These are phyloP conservation scores for Pluvialis apricaria DNA, from an alignment of 2,113 vertebrate species.

Conservation along the genomic window DNA sequence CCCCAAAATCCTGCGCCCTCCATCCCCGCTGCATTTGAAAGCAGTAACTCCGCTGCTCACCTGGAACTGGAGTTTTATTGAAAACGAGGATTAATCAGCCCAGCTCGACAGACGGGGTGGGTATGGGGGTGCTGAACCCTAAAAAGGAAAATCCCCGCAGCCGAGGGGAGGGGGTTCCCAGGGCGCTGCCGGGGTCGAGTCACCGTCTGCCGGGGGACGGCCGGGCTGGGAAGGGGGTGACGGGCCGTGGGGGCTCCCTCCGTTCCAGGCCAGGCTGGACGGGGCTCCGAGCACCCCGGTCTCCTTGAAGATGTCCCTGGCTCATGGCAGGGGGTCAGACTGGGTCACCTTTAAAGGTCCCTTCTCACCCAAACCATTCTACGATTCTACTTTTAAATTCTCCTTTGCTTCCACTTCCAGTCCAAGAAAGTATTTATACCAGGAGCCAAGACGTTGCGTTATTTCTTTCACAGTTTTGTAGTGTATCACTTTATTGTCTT, in stretches of 20 bases:
- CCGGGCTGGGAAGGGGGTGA: background rate
- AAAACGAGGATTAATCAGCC: background rate
- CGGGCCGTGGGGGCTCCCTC: fast-evolving
- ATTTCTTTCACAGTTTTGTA: background rate
- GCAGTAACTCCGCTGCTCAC: fast-evolving
- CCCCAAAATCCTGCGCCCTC: fast-evolving
- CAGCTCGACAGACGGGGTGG: fast-evolving
- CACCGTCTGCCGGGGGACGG: fast-evolving
- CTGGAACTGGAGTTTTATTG: background rate
- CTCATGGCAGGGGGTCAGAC: background rate
- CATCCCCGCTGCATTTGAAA: too few species aligned
- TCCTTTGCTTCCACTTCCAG: background rate
- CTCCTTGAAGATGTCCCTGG: background rate
- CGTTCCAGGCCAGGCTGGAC: background rate
- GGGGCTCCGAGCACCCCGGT: background rate
- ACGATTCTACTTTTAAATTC: background rate
- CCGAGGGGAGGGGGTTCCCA: fast-evolving
- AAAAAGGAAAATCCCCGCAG: background rate
- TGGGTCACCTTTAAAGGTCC: background rate
- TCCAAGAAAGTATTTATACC: background rate
- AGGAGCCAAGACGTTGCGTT: background rate
- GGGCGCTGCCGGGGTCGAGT: too few species aligned
- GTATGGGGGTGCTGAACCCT: too few species aligned
- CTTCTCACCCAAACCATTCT: background rate
- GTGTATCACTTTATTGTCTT: background rate